A percentile compares a stretch with the other conserved stretches of the same genome.
Evolutionary conservation across 23 tunicate species (phyloP).

Genomic region (Halocynthia roretzi): DNA sequence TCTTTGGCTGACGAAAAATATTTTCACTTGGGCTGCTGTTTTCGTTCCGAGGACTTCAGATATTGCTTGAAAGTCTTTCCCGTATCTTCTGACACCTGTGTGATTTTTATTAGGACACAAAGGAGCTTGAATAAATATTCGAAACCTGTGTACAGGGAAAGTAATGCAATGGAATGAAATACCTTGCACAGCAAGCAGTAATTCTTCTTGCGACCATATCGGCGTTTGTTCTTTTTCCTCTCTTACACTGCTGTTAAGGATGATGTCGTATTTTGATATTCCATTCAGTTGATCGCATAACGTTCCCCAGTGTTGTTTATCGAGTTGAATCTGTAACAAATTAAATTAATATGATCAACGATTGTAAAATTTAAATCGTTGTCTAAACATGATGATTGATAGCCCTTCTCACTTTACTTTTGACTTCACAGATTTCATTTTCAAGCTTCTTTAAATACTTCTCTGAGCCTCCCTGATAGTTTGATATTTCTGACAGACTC

Average conservation of each 20-base stretch:
- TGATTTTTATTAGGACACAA: background rate
- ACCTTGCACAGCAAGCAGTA: conserved; percentile 49
- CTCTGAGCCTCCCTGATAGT: conserved; percentile 8
- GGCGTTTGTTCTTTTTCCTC: conserved; percentile 2
- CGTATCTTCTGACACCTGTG: conserved; percentile 45
- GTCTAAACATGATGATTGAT: background rate
- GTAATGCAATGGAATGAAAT: background rate
- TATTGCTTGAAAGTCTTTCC: conserved; percentile 50
- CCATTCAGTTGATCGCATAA: conserved; percentile 7
- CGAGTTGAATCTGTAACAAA: conserved; percentile 10
- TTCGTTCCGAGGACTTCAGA: conserved; percentile 47
- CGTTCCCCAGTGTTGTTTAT: conserved; percentile 19
- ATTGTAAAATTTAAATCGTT: background rate
- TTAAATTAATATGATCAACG: too few relatives aligned
- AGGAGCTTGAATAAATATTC: background rate
- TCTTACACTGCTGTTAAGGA: background rate
- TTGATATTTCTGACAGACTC: conserved; percentile 11
- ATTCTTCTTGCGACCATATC: conserved; percentile 35
- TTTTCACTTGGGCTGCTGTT: conserved; percentile 32
- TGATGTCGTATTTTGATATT: background rate
- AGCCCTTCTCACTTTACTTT: conserved; percentile 15
- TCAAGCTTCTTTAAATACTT: conserved; percentile 11
- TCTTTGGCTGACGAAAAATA: conserved; percentile 23
- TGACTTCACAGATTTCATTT: background rate
- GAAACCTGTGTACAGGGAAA: background rate